These are phyloP conservation scores for Aleiodes testaceus DNA, from an alignment of 2,888 invertebrate genomes.

Conservation along the genomic window DNA sequence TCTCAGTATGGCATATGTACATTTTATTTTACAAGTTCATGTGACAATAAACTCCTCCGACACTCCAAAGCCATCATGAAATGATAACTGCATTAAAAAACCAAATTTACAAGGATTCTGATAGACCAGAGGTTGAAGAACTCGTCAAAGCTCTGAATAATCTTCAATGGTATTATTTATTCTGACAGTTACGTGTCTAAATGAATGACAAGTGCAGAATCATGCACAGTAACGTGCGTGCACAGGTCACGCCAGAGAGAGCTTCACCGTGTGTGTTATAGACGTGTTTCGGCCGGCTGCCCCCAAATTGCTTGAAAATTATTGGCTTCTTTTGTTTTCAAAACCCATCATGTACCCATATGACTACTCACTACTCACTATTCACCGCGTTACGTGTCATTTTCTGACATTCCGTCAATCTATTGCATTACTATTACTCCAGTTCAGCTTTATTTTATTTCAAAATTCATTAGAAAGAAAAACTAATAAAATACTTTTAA, in stretches of 20 bases:
- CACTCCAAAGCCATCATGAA: too few species aligned
- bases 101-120: background rate
- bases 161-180: background rate
- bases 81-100: background rate
- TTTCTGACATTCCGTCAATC: constrained; percentile 55
- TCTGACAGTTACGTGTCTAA: constrained; percentile 20
- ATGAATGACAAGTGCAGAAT: constrained; percentile 12
- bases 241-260: constrained; percentile 34
- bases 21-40: too few species aligned
- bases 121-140: background rate
- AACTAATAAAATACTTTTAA: background rate
- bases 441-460: background rate
- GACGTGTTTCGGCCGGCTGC: constrained; percentile 70
- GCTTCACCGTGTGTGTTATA: constrained; percentile 11
- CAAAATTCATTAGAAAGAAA: too few species aligned
- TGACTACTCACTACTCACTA: constrained; percentile 48
- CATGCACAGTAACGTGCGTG: constrained; percentile 8
- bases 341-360: constrained; percentile 64
- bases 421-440: constrained; percentile 3
- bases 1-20: too few species aligned
- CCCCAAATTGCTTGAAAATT: constrained; percentile 71
- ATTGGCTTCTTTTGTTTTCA: constrained; percentile 72
- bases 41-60: too few species aligned
- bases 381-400: constrained; percentile 64
- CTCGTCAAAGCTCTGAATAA: background rate